Evolutionary conservation across 2,888 invertebrate species (phyloP), one percentile per base, ranked within the genome.

Genomic region (Netelia melanura): DNA sequence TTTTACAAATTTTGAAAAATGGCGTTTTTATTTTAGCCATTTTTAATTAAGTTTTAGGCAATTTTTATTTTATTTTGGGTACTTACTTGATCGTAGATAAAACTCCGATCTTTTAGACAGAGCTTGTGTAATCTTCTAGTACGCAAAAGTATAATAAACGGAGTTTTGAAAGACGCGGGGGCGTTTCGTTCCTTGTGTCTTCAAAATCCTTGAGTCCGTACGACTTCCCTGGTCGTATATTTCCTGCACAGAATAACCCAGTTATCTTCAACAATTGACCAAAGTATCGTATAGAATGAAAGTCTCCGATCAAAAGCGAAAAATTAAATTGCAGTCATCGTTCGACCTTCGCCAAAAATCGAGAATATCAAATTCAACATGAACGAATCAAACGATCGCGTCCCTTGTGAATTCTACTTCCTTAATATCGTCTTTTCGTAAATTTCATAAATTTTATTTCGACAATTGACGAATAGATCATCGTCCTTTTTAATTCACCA

Each of bases 141-240:
- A 48, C 48, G 14, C 11, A 48, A 48, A 14, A 48, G 14, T 48
- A 48, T 14, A 8, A 17, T 17, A 17, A 17, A 17, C 14, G 14
- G 21, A 52, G 25, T 75, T 70, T 70, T n/a, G 81, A 10, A 76
- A 56, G 14, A 48, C 52, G 56, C 70, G 75, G 68, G 81, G 70
- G 54, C 43, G 44, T 61, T 65, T n/a, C 71, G 65, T 65, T 76
- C 56, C 54, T 62, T 70, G 21, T 44, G 56, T 81, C 64, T 64
- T 64, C 43, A 17, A 21, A 25, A 30, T 71, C 44, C 76, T 56
- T 70, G 64, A 68, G 21, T 67, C 48, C 67, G 23, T 38, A 70
- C 43, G 68, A 54, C 70, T 75, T 64, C 61, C 68, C 76, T 56
- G 62, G 14, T 70, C 58, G 10, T 62, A n/a, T 25, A 44, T 70